phyloP scores from a whole-genome alignment of 2,797 vertebrate genomes.

The Acanthurus tractus region DNA sequence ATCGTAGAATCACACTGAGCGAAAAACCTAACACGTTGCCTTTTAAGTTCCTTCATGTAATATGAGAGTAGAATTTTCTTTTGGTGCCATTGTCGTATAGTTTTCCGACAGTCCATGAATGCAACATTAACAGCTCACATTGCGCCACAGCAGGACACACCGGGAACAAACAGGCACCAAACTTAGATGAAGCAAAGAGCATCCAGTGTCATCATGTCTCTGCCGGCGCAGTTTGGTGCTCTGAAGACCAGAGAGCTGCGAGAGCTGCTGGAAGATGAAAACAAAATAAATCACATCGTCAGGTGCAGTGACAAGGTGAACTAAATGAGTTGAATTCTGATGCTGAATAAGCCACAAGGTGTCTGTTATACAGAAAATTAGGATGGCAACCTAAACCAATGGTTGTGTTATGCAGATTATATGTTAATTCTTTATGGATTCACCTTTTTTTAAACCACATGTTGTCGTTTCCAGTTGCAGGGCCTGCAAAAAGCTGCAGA shows the following conservation, averaged over 20 bases:
- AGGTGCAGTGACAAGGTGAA: slow-evolving; percentile 67
- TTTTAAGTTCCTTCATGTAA: no score
- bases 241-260: slow-evolving; percentile 68
- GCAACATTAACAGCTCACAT: slow-evolving; percentile 31
- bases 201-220: slow-evolving; percentile 33
- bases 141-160: slow-evolving; percentile 16
- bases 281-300: slow-evolving; percentile 55
- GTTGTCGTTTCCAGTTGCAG: slow-evolving; percentile 61
- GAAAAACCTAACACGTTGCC: no score
- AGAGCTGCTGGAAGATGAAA: slow-evolving; percentile 73
- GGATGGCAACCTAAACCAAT: neutral
- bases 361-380: neutral
- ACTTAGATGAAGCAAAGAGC: neutral
- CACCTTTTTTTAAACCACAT: neutral
- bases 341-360: neutral
- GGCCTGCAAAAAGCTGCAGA: slow-evolving; percentile 52
- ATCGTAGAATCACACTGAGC: no score
- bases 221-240: slow-evolving; percentile 42
- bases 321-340: neutral
- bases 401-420: neutral
- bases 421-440: neutral
- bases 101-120: slow-evolving; percentile 7
- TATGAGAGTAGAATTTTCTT: no score
- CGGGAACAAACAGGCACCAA: neutral
- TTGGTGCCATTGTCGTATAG: no score